Evolutionary conservation across 2,888 invertebrate genomes (phyloP).

Genomic region (Sialis lutaria): DNA sequence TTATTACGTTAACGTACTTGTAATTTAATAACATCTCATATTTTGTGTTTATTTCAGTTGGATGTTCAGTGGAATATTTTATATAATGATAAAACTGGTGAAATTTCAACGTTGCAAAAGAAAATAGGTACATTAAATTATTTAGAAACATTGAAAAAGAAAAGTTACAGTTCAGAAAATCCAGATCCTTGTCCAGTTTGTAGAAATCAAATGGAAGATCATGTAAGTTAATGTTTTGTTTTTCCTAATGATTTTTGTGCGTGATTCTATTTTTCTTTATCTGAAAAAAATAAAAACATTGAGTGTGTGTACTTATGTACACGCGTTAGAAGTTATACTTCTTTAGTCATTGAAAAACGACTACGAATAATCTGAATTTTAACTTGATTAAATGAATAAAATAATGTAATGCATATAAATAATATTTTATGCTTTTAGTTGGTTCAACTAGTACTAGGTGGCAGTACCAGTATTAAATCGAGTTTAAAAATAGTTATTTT

Average conservation of each 20-base stretch:
- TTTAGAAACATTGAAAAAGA: conserved; percentile 38
- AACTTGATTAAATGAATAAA: too few species aligned
- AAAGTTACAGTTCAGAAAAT: conserved; percentile 28
- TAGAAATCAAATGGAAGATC: conserved; percentile 32
- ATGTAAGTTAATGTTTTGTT: conserved; percentile 19
- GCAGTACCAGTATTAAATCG: too few species aligned
- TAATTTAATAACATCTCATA: neutral
- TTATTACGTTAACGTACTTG: neutral
- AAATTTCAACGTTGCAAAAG: conserved; percentile 25
- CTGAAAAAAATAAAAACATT: too few species aligned
- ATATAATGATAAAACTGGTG: conserved; percentile 19
- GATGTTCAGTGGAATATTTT: conserved; percentile 16
- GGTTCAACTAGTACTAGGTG: too few species aligned
- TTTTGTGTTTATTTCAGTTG: conserved; percentile 14
- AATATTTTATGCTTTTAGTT: too few species aligned
- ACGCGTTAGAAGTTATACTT: too few species aligned
- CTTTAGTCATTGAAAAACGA: too few species aligned
- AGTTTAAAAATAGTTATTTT: too few species aligned
- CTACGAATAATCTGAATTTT: too few species aligned
- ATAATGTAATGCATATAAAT: too few species aligned
- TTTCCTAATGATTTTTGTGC: conserved; percentile 1
- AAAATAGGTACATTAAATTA: conserved; percentile 46
- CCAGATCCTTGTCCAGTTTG: conserved; percentile 58
- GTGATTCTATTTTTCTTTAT: neutral
- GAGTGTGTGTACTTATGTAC: too few species aligned